Evolutionary conservation across 2,113 vertebrate species (phyloP), one percentile per base, ranked within the genome.

Genomic region (Melanerpes formicivorus): DNA sequence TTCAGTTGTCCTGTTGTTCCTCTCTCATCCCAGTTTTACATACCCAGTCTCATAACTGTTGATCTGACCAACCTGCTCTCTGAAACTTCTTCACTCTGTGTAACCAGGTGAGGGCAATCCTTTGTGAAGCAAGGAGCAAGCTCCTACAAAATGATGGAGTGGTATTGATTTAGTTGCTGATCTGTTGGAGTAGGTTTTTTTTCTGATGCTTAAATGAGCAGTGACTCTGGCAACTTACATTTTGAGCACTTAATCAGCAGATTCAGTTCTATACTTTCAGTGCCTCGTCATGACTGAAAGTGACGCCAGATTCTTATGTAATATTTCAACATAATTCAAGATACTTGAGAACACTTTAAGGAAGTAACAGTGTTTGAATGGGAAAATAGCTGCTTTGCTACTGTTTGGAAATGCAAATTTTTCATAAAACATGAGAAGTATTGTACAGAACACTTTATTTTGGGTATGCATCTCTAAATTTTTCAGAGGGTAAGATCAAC

Each of bases 121-220:
- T 40, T n/a, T 27, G 50, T 69, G 63, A 48, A 90, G 46, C 14
- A 37, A 66, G 72, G 66, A 60, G 17, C 25, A 22, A 87, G 27
- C 18, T 1, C 1, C 23, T 74, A 11, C 0, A 1, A 6, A 82
- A n/a, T 56, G 16, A 19, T 22, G 27, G 30, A 25, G 11, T 19
- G 50, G 6, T 52, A 29, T 26, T 44, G 23, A 5, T 62, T 83
- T 70, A 46, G 30, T 55, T 90, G 46, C 62, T 87, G 46, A 30
- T 60, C 25, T 74, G 22, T 26, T 42, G 14, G 42, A 70, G n/a
- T 63, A 18, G 18, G 13, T 71, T 54, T 67, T 18, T 67, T 18
- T 86, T 93, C 14, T 64, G 62, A 18, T 88, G 37, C 27, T 77
- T 32, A 58, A 63, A 17, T 67, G 30, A 75, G 18, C 78, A 67